Evolutionary conservation across 2,113 vertebrate genomes (phyloP).

Genomic region (Stegostoma tigrinum): DNA sequence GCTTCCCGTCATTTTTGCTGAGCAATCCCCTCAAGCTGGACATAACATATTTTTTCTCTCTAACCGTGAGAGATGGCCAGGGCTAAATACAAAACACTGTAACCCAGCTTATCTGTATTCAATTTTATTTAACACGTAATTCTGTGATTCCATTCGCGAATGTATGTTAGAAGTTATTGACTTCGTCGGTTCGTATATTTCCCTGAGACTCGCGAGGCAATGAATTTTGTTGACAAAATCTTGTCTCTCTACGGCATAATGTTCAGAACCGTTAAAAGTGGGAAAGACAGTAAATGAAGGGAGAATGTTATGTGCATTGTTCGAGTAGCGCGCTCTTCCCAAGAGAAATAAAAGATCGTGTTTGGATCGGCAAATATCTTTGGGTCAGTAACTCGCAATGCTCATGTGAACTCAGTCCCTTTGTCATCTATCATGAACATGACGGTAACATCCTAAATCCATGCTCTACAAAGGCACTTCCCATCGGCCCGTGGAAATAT

Average conservation of each 20-base stretch:
- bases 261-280: background rate
- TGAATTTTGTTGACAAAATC: background rate
- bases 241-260: too few species aligned
- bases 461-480: background rate
- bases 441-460: background rate
- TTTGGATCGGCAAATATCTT: background rate
- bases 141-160: background rate
- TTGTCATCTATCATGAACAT: too few species aligned
- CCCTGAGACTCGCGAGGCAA: background rate
- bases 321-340: background rate
- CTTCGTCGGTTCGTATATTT: background rate
- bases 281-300: background rate
- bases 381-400: too few species aligned
- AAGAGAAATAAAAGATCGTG: background rate
- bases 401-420: too few species aligned
- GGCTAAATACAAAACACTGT: too few species aligned
- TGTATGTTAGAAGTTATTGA: too few species aligned
- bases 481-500: too few species aligned
- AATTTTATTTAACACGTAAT: background rate
- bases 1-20: too few species aligned
- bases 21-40: too few species aligned
- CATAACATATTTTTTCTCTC: too few species aligned
- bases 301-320: background rate
- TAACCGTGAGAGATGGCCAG: too few species aligned
- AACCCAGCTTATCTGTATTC: background rate